Evolutionary conservation across 2,888 invertebrate species (phyloP).

Genomic region (Pterobdella sp.): DNA sequence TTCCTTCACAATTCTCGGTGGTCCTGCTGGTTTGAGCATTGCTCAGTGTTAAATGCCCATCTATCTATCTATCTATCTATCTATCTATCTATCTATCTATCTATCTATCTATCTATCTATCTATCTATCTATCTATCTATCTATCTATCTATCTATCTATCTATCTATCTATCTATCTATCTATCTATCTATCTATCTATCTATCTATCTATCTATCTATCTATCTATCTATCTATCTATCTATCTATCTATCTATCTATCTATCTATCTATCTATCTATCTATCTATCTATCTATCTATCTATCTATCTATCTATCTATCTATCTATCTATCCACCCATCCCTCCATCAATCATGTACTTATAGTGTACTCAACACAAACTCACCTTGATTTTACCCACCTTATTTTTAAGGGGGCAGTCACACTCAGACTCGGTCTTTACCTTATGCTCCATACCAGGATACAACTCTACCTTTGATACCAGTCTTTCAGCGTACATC

Average conservation of each 20-base stretch:
- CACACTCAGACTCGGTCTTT: neutral
- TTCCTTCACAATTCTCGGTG: too few relatives aligned
- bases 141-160: neutral
- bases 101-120: neutral
- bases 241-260: neutral
- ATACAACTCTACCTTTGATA: neutral
- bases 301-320: neutral
- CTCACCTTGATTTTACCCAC: too few relatives aligned
- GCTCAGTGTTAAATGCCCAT: neutral
- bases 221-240: neutral
- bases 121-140: neutral
- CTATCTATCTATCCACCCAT: neutral
- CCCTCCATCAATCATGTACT: neutral
- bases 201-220: neutral
- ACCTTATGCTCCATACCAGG: conserved; percentile 17
- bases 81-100: neutral
- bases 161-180: neutral
- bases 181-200: neutral
- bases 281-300: neutral
- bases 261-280: neutral
- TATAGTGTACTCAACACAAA: too few relatives aligned
- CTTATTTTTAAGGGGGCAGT: too few relatives aligned
- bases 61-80: neutral
- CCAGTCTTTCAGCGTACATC: conserved; percentile 14
- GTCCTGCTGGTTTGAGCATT: neutral